Evolutionary conservation across 1,140 invertebrate genomes (phyloP), one percentile per base, ranked within the genome.

Genomic region (Maniola jurtina): DNA sequence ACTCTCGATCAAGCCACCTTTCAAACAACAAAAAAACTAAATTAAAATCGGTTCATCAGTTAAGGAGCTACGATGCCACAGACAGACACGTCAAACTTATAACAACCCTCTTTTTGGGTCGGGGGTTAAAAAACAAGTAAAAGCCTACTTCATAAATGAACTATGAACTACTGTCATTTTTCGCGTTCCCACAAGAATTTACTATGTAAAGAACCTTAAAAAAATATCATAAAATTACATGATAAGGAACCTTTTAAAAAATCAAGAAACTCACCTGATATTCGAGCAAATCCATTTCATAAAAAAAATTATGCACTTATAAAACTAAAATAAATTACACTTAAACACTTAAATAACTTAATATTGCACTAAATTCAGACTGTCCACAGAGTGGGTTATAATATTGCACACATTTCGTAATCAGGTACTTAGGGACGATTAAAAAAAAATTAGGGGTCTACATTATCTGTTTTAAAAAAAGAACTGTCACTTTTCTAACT

Each of bases 291-390:
- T 89, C 86, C 86, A 89, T 89, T 67, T 75, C 75, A 64, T 66
- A 70, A 75, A 66, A 40, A 60, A 71, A 75, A n/a, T n/a, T n/a
- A n/a, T n/a, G 75, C 66, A 73, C 60, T 72, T 58, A 64, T 63
- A 33, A 61, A 68, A 50, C 48, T 52, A 52, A 11, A 52, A 55
- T 55, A 55, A 34, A 55, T 34, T 52, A 52, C 34, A 45, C 42
- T 45, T 48, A 75, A 52, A 57, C 25, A 57, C 13, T 55, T 72
- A 68, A 67, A 71, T 45, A 52, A 6, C 69, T 34, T 71, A 74
- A 82, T 84, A 88, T 86, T 88, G 83, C 85, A 88, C 84, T 71
- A 62, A 75, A 70, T 64, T 83, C 83, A 87, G 82, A 88, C 83
- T 84, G 76, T 78, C 81, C 84, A 85, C 78, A 58, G 25, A 47